phyloP scores from a whole-genome alignment of 1,140 invertebrate genomes.

The Anastatus disparis region DNA sequence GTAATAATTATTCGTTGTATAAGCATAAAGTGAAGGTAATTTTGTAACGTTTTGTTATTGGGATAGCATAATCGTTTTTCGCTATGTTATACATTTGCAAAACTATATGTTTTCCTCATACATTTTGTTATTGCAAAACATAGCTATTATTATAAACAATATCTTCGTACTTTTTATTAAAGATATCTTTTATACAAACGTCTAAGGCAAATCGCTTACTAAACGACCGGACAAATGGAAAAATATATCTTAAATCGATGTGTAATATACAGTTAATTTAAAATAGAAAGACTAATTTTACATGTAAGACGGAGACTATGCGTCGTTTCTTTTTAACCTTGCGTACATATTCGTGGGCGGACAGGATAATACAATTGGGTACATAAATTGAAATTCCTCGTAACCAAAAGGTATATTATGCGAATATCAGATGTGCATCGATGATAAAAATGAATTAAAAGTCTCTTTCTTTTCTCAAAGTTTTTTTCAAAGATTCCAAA shows the following conservation, averaged over 20 bases:
- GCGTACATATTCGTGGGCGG: constrained; percentile 1
- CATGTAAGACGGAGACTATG: too few species aligned
- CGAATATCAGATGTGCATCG: constrained; percentile 10
- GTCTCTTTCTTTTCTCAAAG: not conserved
- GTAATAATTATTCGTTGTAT: too few species aligned
- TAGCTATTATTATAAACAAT: too few species aligned
- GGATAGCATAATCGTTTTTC: not conserved
- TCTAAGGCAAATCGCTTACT: too few species aligned
- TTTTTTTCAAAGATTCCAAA: too few species aligned
- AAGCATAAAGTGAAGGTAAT: constrained; percentile 20
- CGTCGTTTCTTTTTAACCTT: too few species aligned
- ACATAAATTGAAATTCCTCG: constrained; percentile 25
- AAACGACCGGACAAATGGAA: too few species aligned
- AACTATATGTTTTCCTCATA: not conserved
- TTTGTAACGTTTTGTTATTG: not conserved
- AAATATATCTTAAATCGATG: too few species aligned
- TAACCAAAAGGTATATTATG: constrained; percentile 20
- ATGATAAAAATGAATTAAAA: constrained; percentile 25
- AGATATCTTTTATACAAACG: too few species aligned
- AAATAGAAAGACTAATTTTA: too few species aligned
- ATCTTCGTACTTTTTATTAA: too few species aligned
- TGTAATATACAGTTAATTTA: too few species aligned
- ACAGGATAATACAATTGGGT: not conserved
- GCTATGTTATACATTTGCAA: not conserved
- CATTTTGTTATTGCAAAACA: not conserved